Evolutionary conservation across 2,797 vertebrate species (phyloP), one percentile per base, ranked within the genome.

Genomic region (Staurois parvus): DNA sequence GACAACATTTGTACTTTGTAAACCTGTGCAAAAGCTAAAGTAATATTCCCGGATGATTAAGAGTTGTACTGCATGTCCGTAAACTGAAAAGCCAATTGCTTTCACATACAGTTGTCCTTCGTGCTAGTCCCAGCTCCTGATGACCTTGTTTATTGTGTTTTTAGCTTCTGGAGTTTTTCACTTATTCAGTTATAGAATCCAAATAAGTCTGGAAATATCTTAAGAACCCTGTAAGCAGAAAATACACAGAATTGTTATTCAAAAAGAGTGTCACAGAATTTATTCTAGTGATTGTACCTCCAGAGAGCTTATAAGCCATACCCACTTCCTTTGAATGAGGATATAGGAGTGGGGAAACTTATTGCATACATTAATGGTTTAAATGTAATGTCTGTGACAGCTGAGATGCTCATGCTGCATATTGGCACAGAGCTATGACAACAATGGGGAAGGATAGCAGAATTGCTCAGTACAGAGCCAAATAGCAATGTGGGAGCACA

Each of bases 221-320:
- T 81, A 62, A 40, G 69, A 72, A 40, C 67, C 79, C 79, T 62
- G 48, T 40, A 81, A 69, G 79, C 79, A 42, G 52, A 59, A 70
- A 59, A 59, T 37, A 24, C 12, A 17, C 69, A 72, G 45, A 21
- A 62, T 73, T 59, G 34, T 62, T 81, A 81, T 81, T 81, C 79
- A 70, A 42, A 26, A 42, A 29, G 15, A 26, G 69, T 62, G 26
- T 30, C 15, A 79, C 29, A 79, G 10, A 69, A 69, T 72, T 69
- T 72, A 30, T 72, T 72, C 24, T 67, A 48, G 66, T 29, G 24
- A 52, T 37, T 72, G 37, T 30, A 37, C 37, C 37, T 37, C 37
- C 37, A 7, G 9, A 37, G 37, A 37, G 37, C 37, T 37, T 9
- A 37, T 37, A 9, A 9, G 37, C 37, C 37, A 37, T 37, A 37